These are phyloP conservation scores for Acanthacorydalis orientalis DNA, from an alignment of 2,888 invertebrate genomes.

Conservation along the genomic window DNA sequence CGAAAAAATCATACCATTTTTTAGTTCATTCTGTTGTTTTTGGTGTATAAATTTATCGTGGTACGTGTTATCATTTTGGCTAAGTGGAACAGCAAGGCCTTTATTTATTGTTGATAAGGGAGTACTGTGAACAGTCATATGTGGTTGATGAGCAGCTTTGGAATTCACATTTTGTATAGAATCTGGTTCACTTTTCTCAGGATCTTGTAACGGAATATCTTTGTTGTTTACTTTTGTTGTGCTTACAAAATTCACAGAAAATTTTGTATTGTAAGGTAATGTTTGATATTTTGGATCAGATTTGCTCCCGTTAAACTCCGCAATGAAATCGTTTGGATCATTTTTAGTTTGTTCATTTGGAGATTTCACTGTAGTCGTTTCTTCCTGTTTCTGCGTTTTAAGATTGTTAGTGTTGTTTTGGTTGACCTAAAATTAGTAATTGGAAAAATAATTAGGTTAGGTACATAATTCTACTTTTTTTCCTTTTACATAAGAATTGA, in stretches of 20 bases:
- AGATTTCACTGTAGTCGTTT: constrained; percentile 3
- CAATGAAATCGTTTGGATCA: constrained; percentile 29
- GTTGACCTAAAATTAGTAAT: constrained; percentile 2
- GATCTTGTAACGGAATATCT: constrained; percentile 10
- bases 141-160: constrained; percentile 17
- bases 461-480: neutral
- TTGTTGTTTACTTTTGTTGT: constrained; percentile 14
- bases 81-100: constrained; percentile 45
- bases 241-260: constrained; percentile 41
- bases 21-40: constrained; percentile 1
- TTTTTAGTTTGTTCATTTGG: constrained; percentile 11
- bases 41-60: neutral
- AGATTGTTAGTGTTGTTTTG: constrained; percentile 3
- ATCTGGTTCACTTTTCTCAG: constrained; percentile 13
- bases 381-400: constrained; percentile 5
- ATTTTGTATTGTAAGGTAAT: constrained; percentile 77
- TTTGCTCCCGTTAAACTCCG: constrained; percentile 62
- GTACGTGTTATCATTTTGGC: constrained; percentile 27
- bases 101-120: constrained; percentile 42
- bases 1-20: neutral
- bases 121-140: constrained; percentile 37
- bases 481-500: neutral
- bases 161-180: constrained; percentile 15
- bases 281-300: constrained; percentile 86
- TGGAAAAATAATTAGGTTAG: neutral